Base-by-base conservation (phyloP, 23 tunicate genomes). In the Halocynthia aurantium region DNA sequence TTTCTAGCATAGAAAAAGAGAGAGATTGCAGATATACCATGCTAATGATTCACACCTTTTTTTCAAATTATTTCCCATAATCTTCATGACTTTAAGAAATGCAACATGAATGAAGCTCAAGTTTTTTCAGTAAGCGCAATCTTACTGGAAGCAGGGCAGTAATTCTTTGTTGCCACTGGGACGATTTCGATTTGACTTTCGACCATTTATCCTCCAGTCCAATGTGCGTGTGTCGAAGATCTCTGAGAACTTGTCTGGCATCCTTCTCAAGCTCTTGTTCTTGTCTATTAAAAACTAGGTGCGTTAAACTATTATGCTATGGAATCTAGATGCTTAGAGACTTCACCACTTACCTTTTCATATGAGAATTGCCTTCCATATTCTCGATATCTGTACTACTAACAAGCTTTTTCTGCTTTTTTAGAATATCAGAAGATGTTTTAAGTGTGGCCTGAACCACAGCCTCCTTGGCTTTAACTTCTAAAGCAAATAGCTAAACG, bases 121-220 rank as follows among this genome's bases (percentile, higher is more conserved):
- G 44, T 31, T 31, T 0, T 4, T 31, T 31, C 44, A 31, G 1
- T 31, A 31, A 31, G 4, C 44, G 44, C 44, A 31, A 31, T 31
- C 44, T 31, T 31, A 31, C 44, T 57, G 95, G 95, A 9, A 88
- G 81, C 4, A 83, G 76, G 22, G 78, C 52, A 20, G 66, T 56
- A 53, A 88, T 88, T 21, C 83, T 82, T 19, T 69, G 70, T 19
- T 73, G 65, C 55, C 81, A 86, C 61, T 88, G 85, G 7, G 12
- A 61, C 49, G 67, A 70, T 57, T 71, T 78, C 52, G 72, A 79
- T 22, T 79, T 53, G 8, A 80, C 88, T 6, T 78, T 22, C 12
- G 15, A 52, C 95, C 95, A 88, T 73, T 83, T 82, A 20, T 65
- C 70, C 54, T 80, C 80, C 22, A 88, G 64, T 22, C 83, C 80